Evolutionary conservation across 2,797 vertebrate species (phyloP).

Genomic region (Enteromius thamalakanensis): DNA sequence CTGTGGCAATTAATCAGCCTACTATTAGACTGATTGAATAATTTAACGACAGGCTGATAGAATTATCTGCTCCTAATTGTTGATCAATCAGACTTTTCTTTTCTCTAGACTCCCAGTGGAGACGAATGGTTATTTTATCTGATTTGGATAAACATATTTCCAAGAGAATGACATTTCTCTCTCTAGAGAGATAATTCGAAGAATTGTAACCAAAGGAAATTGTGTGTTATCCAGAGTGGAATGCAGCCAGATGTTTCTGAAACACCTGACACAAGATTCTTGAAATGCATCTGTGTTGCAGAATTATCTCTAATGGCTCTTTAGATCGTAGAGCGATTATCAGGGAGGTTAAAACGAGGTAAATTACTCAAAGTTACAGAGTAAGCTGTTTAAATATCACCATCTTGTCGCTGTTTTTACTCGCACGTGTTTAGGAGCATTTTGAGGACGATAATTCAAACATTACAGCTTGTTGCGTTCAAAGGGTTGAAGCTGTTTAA

Average conservation of each 20-base stretch:
- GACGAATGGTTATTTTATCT: neutral
- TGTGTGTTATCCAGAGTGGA: conserved; percentile 2
- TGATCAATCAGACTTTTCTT: conserved; percentile 26
- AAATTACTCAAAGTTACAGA: conserved; percentile 12
- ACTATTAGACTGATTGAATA: conserved; percentile 41
- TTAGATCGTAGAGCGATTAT: conserved; percentile 36
- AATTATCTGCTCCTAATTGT: conserved; percentile 42
- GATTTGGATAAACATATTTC: conserved; percentile 21
- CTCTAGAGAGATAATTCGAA: conserved; percentile 12
- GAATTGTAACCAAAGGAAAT: neutral
- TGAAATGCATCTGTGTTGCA: conserved; percentile 33
- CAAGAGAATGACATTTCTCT: conserved; percentile 30
- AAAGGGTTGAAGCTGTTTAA: conserved; percentile 58
- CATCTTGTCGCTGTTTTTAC: conserved; percentile 32
- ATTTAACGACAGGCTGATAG: conserved; percentile 60
- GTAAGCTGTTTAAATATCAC: conserved; percentile 41
- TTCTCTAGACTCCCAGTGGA: neutral
- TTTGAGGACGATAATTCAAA: conserved; percentile 46
- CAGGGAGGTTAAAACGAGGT: conserved; percentile 29
- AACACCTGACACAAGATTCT: conserved; percentile 51
- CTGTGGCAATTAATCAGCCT: conserved; percentile 22
- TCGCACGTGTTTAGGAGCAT: conserved; percentile 51
- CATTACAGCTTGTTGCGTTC: conserved; percentile 47
- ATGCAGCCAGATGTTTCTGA: conserved; percentile 25
- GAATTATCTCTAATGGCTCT: conserved; percentile 49